Evolutionary conservation across 2,888 invertebrate genomes (phyloP).

Genomic region (Fragum fragum): DNA sequence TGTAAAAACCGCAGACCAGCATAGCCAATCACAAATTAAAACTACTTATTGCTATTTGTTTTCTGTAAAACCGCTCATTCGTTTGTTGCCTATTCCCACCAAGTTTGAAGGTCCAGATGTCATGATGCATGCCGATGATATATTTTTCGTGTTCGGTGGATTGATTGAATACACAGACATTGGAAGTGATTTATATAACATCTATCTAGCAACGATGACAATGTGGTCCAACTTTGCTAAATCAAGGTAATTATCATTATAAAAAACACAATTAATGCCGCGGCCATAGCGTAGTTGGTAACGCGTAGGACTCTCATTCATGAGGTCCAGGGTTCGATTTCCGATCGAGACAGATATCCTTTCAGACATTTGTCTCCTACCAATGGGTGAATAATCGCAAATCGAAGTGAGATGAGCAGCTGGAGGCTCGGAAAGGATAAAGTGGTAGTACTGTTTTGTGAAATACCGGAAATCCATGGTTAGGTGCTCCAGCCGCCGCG

Average conservation of each 20-base stretch:
- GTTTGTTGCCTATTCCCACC: background rate
- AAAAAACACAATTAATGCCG: too few species aligned
- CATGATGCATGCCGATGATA: conserved; percentile 39
- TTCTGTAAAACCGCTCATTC: background rate
- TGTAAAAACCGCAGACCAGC: conserved; percentile 19
- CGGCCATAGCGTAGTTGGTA: too few species aligned
- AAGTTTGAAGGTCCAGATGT: conserved; percentile 18
- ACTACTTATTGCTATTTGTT: conserved; percentile 7
- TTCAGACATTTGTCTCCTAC: too few species aligned
- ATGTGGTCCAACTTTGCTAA: conserved; percentile 85
- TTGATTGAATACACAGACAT: background rate
- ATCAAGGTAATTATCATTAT: conserved; percentile 54
- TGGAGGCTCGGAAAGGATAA: too few species aligned
- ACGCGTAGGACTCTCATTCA: too few species aligned
- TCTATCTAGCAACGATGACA: conserved; percentile 84
- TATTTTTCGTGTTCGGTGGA: conserved; percentile 36
- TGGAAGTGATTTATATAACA: background rate
- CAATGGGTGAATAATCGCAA: too few species aligned
- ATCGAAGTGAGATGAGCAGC: too few species aligned
- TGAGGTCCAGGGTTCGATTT: too few species aligned
- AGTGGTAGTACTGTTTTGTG: too few species aligned
- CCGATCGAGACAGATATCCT: too few species aligned
- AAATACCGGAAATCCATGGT: too few species aligned
- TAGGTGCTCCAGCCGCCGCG: too few species aligned
- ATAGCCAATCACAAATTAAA: background rate